phyloP scores from a whole-genome alignment of 2,113 vertebrate species.

The Piaya cayana region DNA sequence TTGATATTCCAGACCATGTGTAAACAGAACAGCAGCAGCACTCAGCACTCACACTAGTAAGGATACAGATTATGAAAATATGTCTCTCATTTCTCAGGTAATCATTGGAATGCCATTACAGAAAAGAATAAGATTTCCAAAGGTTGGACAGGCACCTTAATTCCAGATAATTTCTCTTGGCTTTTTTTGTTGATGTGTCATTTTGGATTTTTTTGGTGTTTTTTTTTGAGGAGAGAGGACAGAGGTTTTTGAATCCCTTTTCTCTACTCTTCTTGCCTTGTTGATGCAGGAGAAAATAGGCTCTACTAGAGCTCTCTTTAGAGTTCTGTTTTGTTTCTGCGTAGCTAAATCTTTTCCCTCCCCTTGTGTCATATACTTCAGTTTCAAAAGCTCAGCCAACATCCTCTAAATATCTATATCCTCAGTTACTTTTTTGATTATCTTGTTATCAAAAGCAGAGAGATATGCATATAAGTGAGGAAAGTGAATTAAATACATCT shows the following conservation, averaged over 20 bases:
- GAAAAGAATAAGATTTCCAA: background rate
- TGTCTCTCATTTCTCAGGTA: background rate
- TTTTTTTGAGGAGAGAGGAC: background rate
- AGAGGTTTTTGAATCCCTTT: background rate
- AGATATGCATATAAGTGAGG: background rate
- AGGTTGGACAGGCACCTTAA: background rate
- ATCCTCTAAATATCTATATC: background rate
- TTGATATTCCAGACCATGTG: background rate
- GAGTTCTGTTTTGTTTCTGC: background rate
- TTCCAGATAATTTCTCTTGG: background rate
- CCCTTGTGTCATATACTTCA: background rate
- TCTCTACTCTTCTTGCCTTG: background rate
- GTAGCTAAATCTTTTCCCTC: background rate
- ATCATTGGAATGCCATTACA: background rate
- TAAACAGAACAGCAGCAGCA: background rate
- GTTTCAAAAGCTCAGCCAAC: background rate
- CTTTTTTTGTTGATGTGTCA: background rate
- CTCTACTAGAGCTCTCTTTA: background rate
- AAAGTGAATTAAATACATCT: background rate
- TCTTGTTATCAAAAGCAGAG: background rate
- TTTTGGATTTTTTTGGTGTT: accelerated
- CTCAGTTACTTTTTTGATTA: background rate
- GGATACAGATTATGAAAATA: background rate
- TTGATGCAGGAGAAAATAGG: background rate
- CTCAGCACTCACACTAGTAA: background rate